Evolutionary conservation across 2,888 invertebrate genomes (phyloP).

Genomic region (Xylota segnis): DNA sequence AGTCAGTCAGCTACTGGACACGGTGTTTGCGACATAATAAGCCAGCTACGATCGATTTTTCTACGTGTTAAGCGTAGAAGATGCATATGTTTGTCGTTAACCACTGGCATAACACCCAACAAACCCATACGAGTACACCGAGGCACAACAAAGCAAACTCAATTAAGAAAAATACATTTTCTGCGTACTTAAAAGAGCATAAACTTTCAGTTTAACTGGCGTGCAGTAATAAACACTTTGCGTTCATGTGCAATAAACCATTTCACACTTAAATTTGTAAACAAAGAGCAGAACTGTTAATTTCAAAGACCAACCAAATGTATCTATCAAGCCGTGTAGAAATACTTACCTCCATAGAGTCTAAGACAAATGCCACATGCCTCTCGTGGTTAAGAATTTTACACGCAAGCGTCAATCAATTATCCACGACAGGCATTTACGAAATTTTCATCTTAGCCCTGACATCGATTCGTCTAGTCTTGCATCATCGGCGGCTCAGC

Average conservation of each 20-base stretch:
- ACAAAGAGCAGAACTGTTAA: slow-evolving; percentile 9
- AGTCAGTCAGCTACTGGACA: no score
- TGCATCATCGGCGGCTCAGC: not conserved
- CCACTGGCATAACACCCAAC: no score
- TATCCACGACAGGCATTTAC: slow-evolving; percentile 28
- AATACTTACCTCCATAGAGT: not conserved
- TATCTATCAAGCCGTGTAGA: not conserved
- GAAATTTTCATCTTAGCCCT: slow-evolving; percentile 59
- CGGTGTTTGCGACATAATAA: no score
- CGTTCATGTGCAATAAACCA: not conserved
- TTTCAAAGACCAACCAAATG: not conserved
- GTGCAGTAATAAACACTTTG: not conserved
- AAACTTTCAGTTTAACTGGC: slow-evolving; percentile 5
- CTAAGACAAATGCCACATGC: not conserved
- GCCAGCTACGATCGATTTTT: no score
- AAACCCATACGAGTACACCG: no score
- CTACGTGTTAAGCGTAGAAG: no score
- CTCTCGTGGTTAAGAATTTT: slow-evolving; percentile 50
- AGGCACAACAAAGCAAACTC: no score
- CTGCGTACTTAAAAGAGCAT: not conserved
- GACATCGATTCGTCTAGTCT: slow-evolving; percentile 53
- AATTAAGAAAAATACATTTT: no score
- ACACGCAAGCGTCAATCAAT: slow-evolving; percentile 31
- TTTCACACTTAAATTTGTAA: not conserved
- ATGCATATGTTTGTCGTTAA: no score